Percentiles rank a stretch among this genome's conserved stretches.
Conservation (phyloP, 1,140 invertebrate species). For the Meloidogyne hapla region DNA sequence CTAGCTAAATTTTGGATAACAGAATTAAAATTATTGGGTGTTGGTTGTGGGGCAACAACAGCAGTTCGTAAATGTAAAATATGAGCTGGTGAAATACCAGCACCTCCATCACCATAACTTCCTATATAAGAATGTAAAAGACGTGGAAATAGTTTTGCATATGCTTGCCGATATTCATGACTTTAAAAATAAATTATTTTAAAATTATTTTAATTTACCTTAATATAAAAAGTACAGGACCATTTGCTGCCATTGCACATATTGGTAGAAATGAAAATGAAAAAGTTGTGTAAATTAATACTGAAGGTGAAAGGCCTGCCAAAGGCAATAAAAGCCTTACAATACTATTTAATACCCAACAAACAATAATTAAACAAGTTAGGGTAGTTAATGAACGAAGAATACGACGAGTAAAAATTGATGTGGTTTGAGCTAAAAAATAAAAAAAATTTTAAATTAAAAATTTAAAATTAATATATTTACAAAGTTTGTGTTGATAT, state of each 20-base stretch:
- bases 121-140: background rate
- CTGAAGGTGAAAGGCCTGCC: background rate
- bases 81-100: background rate
- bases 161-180: background rate
- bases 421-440: background rate
- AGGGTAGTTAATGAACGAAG: background rate
- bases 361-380: background rate
- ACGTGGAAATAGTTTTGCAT: background rate
- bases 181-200: background rate
- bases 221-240: background rate
- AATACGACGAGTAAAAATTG: background rate
- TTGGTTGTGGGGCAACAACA: background rate
- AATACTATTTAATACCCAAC: slow-evolving; percentile 3
- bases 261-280: background rate
- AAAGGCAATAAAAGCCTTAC: background rate
- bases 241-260: background rate
- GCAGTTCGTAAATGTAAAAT: background rate
- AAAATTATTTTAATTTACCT: background rate
- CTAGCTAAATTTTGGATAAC: too few relatives aligned
- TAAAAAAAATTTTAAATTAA: background rate
- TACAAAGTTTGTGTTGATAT: background rate
- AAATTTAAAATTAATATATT: background rate
- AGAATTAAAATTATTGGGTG: background rate
- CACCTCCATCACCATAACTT: background rate
- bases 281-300: slow-evolving; percentile 6